Evolutionary conservation across 2,888 invertebrate genomes (phyloP).

Genomic region (Hecatera dysodea): DNA sequence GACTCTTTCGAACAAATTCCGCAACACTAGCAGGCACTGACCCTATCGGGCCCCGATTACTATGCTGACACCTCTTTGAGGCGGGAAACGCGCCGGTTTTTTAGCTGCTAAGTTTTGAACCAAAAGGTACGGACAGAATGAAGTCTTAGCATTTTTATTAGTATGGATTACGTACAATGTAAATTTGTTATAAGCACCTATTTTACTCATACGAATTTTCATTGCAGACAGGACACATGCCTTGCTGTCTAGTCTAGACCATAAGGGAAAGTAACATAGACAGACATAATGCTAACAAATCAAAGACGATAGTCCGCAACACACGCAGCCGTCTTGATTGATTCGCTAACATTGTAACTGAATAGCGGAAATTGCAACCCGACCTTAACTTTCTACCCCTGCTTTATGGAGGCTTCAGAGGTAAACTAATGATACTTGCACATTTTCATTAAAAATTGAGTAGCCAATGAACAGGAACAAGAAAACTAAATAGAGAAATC

Average conservation of each 20-base stretch:
- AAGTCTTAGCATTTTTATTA: background rate
- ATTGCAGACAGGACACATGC: background rate
- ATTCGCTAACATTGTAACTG: constrained; percentile 54
- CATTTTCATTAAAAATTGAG: constrained; percentile 31
- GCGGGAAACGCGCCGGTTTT: too few species aligned
- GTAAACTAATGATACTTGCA: constrained; percentile 8
- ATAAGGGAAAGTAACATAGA: constrained; percentile 29
- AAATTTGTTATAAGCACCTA: background rate
- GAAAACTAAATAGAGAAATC: background rate
- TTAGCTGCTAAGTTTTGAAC: background rate
- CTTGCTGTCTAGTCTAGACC: background rate
- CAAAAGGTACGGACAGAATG: background rate
- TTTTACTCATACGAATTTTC: background rate
- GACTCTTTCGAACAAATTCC: too few species aligned
- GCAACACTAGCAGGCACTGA: too few species aligned
- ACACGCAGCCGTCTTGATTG: constrained; percentile 38
- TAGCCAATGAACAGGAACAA: background rate
- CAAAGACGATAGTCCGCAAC: constrained; percentile 9
- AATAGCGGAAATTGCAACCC: constrained; percentile 51
- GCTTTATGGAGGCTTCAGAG: constrained; percentile 35
- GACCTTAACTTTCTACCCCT: constrained; percentile 60
- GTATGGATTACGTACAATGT: background rate
- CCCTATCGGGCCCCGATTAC: too few species aligned
- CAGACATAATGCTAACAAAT: constrained; percentile 25
- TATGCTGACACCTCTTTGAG: too few species aligned